Conservation (phyloP, 2,888 invertebrate species). For the Tenthredo scrophulariae region DNA sequence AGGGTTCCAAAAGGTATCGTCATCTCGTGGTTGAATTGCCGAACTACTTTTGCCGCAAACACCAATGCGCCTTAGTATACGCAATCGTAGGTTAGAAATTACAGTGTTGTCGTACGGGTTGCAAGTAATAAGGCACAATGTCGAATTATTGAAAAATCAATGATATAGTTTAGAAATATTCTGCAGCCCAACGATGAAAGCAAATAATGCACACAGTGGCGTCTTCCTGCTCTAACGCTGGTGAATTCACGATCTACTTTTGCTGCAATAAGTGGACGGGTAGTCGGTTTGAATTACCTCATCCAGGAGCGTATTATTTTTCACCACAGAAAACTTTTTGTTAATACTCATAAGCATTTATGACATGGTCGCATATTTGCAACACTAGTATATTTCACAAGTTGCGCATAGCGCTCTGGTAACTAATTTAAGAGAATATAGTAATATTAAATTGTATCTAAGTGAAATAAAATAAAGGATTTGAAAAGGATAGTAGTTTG, state of each 20-base stretch:
- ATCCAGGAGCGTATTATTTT: neutral
- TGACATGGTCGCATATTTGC: neutral
- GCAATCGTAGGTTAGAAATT: neutral
- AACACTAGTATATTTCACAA: neutral
- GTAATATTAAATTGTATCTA: too few relatives aligned
- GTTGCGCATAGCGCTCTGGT: too few relatives aligned
- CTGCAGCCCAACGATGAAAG: neutral
- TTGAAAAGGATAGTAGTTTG: too few relatives aligned
- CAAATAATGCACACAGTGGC: neutral
- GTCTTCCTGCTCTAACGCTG: neutral
- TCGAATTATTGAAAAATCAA: neutral
- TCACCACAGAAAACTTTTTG: neutral
- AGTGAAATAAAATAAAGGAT: too few relatives aligned
- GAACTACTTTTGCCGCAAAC: too few relatives aligned
- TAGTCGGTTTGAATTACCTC: neutral
- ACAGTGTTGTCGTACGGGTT: neutral
- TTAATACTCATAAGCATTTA: neutral
- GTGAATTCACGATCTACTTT: neutral
- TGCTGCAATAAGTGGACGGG: neutral
- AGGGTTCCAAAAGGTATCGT: too few relatives aligned
- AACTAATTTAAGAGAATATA: too few relatives aligned
- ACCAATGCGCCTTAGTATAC: neutral
- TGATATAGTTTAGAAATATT: neutral
- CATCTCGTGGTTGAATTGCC: too few relatives aligned
- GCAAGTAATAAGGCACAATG: neutral